A percentile compares a stretch with the other conserved stretches of the same genome.
Conservation (phyloP, 2,797 vertebrate genomes). For the Tokudaia tokunoshimensis region DNA sequence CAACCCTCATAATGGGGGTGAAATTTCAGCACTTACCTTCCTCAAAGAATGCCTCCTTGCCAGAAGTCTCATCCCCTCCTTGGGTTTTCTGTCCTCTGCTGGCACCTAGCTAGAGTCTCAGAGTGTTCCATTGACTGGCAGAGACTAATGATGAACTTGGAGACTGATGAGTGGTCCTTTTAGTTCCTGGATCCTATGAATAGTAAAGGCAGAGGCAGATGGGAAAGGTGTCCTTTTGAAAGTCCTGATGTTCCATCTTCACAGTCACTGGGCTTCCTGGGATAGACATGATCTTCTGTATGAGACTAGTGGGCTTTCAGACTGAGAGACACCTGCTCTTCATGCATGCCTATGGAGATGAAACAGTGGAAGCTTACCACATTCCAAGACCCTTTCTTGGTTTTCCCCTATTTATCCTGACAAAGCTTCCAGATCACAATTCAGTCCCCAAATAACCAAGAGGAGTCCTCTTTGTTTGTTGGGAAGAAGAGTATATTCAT, state of each 20-base stretch:
- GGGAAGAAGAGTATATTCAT: not conserved
- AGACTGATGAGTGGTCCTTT: not conserved
- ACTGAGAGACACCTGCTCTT: not conserved
- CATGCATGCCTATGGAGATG: not conserved
- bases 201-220: not conserved
- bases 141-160: not conserved
- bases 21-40: not conserved
- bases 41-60: not conserved
- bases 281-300: not conserved
- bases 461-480: not conserved
- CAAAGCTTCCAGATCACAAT: conserved; percentile 14
- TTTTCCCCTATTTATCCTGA: not conserved
- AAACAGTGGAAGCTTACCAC: not conserved
- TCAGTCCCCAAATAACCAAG: not conserved
- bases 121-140: not conserved
- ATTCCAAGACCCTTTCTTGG: not conserved
- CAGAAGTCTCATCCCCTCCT: not conserved
- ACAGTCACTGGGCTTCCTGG: not conserved
- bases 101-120: not conserved
- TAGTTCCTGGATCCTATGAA: not conserved
- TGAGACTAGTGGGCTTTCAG: not conserved
- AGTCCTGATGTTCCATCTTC: not conserved
- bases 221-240: no score
- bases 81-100: not conserved
- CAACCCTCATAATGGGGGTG: not conserved